A percentile compares a stretch with the other conserved stretches of the same genome.
These are phyloP conservation scores for Campodea augens DNA, from an alignment of 1,140 invertebrate species.

Conservation along the genomic window DNA sequence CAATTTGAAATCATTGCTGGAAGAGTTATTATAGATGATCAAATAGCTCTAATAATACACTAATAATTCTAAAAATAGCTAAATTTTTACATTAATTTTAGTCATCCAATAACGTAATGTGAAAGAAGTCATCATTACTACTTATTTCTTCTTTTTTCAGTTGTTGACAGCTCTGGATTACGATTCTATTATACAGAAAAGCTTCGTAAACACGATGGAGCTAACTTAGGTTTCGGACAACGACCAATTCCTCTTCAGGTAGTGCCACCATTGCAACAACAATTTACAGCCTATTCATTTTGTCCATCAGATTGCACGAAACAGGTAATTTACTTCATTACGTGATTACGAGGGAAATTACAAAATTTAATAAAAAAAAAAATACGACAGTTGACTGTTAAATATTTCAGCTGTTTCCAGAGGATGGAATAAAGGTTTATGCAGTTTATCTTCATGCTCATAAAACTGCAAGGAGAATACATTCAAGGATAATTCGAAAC, in stretches of 20 bases:
- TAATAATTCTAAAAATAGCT: too few relatives aligned
- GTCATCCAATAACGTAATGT: too few relatives aligned
- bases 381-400: background rate
- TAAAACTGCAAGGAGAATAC: conserved; percentile 49
- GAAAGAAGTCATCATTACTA: too few relatives aligned
- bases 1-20: too few relatives aligned
- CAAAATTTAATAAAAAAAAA: background rate
- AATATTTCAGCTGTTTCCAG: conserved; percentile 43
- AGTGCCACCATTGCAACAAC: conserved; percentile 50
- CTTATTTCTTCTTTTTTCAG: conserved; percentile 21
- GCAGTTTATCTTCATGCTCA: conserved; percentile 64
- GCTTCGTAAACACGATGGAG: conserved; percentile 51
- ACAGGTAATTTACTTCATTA: conserved; percentile 29
- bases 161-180: conserved; percentile 58
- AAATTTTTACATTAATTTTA: too few relatives aligned
- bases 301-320: conserved; percentile 60
- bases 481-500: conserved; percentile 51
- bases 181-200: conserved; percentile 52
- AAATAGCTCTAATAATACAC: too few relatives aligned
- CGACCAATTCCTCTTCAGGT: conserved; percentile 58
- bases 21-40: too few relatives aligned
- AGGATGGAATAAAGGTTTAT: conserved; percentile 54
- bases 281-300: conserved; percentile 54
- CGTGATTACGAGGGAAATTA: background rate
- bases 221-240: conserved; percentile 60